Percentiles rank a stretch among this genome's conserved stretches.
These are phyloP conservation scores for Hylaea fasciaria DNA, from an alignment of 2,888 invertebrate species.

Conservation along the genomic window DNA sequence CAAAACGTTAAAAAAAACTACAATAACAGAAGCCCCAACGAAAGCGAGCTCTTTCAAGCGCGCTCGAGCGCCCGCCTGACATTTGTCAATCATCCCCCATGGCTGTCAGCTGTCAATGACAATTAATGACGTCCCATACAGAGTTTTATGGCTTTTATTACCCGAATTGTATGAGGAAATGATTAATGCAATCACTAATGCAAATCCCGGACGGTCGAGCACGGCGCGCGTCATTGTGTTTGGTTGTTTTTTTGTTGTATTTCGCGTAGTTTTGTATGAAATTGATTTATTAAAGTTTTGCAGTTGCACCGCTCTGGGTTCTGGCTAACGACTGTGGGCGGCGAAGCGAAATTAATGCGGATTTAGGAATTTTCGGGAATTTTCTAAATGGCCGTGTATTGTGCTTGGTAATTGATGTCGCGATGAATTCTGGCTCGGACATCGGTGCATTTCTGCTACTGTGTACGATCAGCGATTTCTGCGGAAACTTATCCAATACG, in stretches of 20 bases:
- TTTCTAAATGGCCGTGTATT: conserved; percentile 42
- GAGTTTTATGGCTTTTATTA: conserved; percentile 82
- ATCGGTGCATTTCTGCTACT: conserved; percentile 7
- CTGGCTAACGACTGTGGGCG: conserved; percentile 63
- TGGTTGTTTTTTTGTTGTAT: conserved; percentile 52
- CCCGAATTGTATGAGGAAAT: conserved; percentile 75
- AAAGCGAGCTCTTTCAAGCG: conserved; percentile 52
- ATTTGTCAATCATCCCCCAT: conserved; percentile 82
- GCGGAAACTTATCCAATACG: too few relatives aligned
- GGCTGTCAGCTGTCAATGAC: conserved; percentile 82
- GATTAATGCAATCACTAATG: conserved; percentile 84
- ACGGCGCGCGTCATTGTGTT: conserved; percentile 56
- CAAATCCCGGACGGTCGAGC: conserved; percentile 76
- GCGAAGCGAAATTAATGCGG: conserved; percentile 49
- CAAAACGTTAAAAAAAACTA: conserved; percentile 48
- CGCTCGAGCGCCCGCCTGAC: conserved; percentile 63
- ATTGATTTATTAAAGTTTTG: conserved; percentile 77
- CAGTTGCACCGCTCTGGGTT: conserved; percentile 59
- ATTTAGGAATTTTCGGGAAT: conserved; percentile 45
- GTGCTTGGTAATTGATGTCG: conserved; percentile 37
- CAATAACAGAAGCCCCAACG: conserved; percentile 47
- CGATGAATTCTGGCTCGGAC: conserved; percentile 13
- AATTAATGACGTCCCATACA: conserved; percentile 81
- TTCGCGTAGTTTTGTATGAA: conserved; percentile 71
- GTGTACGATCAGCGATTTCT: too few relatives aligned